Evolutionary conservation across 2,113 vertebrate genomes (phyloP), one percentile per base, ranked within the genome.

Genomic region (Vombatus ursinus): DNA sequence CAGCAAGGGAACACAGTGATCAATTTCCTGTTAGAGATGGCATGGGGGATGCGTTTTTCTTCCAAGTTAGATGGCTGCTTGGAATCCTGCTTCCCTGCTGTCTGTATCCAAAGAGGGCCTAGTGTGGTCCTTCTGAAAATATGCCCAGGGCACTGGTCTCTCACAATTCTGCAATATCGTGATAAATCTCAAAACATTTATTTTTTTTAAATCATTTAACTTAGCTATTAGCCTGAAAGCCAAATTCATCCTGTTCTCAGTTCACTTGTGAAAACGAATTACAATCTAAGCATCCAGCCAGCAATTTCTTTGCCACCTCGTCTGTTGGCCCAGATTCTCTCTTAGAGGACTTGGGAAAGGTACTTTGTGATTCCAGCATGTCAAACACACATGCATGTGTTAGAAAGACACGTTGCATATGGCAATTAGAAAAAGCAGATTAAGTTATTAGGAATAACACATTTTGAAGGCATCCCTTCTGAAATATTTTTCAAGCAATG

Each of bases 191-290:
- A 92, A 90, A 44, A 84, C 19, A 92, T 95, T 96, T 96, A 51
- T 52, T 92, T 84, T 90, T 57, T 68, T 16, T 11, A 68, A 95
- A 94, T 84, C 68, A 12, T 89, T 53, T 92, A 93, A 52, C n/a
- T 93, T 57, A 84, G 68, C 90, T 37, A 93, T 48, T 53, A 94
- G n/a, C 90, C 94, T 84, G 90, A 91, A 94, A 96, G 93, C 93
- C 95, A 89, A 37, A 90, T 92, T 93, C 1, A 19, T 37, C 51
- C 51, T 84, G 24, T 90, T 96, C 93, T 96, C 92, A 50, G 93
- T 95, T 95, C 48, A 92, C 94, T 92, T 91, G 61, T 93, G 96
- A 93, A 95, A 92, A 95, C 90, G 92, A 92, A 96, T 95, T 92
- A 25, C 68, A 93, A 44, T 47, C 26, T 10, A n/a, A 93, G 37